Percentiles rank a stretch among this genome's conserved stretches.
These are phyloP conservation scores for Ceyx cyanopectus DNA, from an alignment of 2,113 vertebrate genomes.

Conservation along the genomic window DNA sequence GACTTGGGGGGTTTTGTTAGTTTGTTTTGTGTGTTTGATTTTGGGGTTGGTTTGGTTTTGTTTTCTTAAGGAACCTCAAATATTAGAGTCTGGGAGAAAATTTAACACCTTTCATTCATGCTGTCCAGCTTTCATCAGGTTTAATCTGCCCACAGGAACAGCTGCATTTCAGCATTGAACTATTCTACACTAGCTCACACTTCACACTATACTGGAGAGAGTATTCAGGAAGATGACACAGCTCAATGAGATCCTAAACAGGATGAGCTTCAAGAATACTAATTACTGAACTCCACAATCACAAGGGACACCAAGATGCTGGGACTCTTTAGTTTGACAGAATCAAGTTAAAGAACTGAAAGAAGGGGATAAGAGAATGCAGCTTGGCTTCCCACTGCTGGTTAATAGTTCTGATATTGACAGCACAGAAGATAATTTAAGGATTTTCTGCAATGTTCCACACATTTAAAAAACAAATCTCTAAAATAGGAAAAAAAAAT, in stretches of 20 bases:
- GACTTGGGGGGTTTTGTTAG: background rate
- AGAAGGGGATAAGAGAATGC: background rate
- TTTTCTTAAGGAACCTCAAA: background rate
- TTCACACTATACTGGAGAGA: background rate
- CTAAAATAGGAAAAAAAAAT: background rate
- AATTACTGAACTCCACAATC: background rate
- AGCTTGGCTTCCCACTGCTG: background rate
- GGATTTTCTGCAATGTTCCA: background rate
- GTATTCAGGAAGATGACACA: background rate
- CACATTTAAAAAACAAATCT: background rate
- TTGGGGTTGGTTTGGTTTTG: background rate
- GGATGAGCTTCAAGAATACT: background rate
- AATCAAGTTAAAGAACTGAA: background rate
- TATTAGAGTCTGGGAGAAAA: background rate
- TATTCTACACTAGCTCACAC: background rate
- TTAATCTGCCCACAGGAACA: background rate
- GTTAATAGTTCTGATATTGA: background rate
- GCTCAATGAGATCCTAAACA: background rate
- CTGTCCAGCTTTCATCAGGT: background rate
- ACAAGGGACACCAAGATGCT: background rate
- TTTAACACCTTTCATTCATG: background rate
- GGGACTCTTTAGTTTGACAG: background rate
- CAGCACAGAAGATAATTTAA: background rate
- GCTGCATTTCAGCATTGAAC: background rate
- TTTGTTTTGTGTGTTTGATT: no score